Evolutionary conservation across 2,113 vertebrate genomes (phyloP).

Genomic region (Elephantulus edwardii): DNA sequence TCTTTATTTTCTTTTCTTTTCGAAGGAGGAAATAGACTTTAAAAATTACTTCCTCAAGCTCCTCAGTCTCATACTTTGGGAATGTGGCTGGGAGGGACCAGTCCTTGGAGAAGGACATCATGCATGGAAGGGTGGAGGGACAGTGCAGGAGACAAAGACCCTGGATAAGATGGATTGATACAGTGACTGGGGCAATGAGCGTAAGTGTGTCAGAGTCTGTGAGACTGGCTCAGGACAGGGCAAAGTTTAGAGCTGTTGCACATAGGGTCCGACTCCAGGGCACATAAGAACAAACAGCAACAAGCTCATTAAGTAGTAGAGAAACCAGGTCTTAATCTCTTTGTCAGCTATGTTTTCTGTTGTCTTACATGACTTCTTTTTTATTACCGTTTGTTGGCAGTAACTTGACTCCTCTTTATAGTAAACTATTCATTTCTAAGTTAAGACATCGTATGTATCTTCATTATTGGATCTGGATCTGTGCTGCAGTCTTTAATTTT

Average conservation of each 20-base stretch:
- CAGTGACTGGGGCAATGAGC: too few species aligned
- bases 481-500: neutral
- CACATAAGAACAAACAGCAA: too few species aligned
- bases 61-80: too few species aligned
- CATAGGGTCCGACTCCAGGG: too few species aligned
- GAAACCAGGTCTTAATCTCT: neutral
- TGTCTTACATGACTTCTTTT: neutral
- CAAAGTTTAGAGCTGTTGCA: too few species aligned
- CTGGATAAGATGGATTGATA: too few species aligned
- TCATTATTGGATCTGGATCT: neutral
- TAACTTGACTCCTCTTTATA: neutral
- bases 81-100: too few species aligned
- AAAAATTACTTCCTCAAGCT: conserved; percentile 45
- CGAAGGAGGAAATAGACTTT: neutral
- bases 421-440: neutral
- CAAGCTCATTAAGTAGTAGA: neutral
- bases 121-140: too few species aligned
- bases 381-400: neutral
- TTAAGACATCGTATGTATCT: neutral
- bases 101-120: too few species aligned
- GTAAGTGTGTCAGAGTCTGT: too few species aligned
- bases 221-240: too few species aligned
- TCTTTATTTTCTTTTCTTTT: neutral
- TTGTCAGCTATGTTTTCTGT: neutral
- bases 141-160: too few species aligned